Percentiles rank a stretch among this genome's conserved stretches.
Evolutionary conservation across 2,113 vertebrate genomes (phyloP).

Genomic region (Fukomys damarensis): DNA sequence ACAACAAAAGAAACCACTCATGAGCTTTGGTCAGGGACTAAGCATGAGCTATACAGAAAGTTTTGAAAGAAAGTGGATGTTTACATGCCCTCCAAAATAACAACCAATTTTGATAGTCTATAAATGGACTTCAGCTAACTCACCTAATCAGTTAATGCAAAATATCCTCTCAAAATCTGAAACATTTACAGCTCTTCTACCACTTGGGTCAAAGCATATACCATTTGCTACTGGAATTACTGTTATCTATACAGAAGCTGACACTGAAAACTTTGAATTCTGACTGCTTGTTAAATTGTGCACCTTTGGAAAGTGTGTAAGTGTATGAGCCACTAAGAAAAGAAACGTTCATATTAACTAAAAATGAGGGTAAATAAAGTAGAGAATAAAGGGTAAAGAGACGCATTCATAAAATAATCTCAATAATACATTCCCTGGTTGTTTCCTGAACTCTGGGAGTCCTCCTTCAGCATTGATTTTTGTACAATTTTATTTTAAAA

Average conservation of each 20-base stretch:
- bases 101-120: not conserved
- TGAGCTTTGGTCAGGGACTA: not conserved
- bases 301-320: not conserved
- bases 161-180: not conserved
- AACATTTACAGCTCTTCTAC: not conserved
- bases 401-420: constrained; percentile 32
- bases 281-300: not conserved
- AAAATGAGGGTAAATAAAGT: not conserved
- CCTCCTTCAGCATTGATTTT: not conserved
- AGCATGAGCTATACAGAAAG: not conserved
- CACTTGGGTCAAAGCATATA: not conserved
- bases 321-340: not conserved
- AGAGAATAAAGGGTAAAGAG: not conserved
- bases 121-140: not conserved
- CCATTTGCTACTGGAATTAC: not conserved
- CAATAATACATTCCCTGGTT: not conserved
- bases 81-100: not conserved
- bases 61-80: not conserved
- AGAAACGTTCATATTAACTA: not conserved
- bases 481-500: constrained; percentile 46
- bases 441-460: not conserved
- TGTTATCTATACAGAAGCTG: not conserved
- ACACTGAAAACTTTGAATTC: not conserved
- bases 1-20: not conserved
- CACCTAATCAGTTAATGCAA: not conserved